phyloP scores from a whole-genome alignment of 1,140 invertebrate species.

The Aleiodes sp. region DNA sequence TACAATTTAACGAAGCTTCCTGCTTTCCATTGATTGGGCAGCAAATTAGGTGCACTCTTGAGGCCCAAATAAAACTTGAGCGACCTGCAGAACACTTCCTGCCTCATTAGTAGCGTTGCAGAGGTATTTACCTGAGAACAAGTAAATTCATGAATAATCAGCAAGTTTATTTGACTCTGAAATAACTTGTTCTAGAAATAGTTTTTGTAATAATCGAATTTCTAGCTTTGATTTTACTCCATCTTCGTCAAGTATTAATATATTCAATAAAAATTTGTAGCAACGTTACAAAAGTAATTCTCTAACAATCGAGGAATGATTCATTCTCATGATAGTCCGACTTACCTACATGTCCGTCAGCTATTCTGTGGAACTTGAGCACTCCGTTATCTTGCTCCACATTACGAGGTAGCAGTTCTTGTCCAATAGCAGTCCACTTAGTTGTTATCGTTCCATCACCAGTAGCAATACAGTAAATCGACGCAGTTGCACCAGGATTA shows the following conservation, averaged over 20 bases:
- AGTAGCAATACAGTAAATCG: slow-evolving; percentile 78
- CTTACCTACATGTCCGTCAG: slow-evolving; percentile 83
- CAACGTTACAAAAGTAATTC: too few relatives aligned
- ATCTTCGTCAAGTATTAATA: too few relatives aligned
- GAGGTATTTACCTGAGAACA: slow-evolving; percentile 82
- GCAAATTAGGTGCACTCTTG: slow-evolving; percentile 49
- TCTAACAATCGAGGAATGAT: too few relatives aligned
- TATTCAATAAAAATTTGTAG: too few relatives aligned
- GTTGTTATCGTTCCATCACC: slow-evolving; percentile 83
- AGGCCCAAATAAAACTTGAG: slow-evolving; percentile 85
- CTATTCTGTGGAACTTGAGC: slow-evolving; percentile 79
- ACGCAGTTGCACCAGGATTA: slow-evolving; percentile 78
- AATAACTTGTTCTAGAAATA: too few relatives aligned
- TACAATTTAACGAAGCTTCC: slow-evolving; percentile 72
- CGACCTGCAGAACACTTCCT: slow-evolving; percentile 77
- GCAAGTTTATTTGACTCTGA: too few relatives aligned
- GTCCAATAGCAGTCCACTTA: slow-evolving; percentile 77
- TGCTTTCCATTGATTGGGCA: slow-evolving; percentile 56
- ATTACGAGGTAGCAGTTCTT: slow-evolving; percentile 71
- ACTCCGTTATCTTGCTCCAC: slow-evolving; percentile 66
- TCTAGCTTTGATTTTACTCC: too few relatives aligned
- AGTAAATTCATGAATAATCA: too few relatives aligned
- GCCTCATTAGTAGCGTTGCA: slow-evolving; percentile 80
- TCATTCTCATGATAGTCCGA: too few relatives aligned
- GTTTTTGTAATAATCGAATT: too few relatives aligned